Evolutionary conservation across 2,113 vertebrate species (phyloP), one percentile per base, ranked within the genome.

Genomic region (Gasterosteus nipponicus): DNA sequence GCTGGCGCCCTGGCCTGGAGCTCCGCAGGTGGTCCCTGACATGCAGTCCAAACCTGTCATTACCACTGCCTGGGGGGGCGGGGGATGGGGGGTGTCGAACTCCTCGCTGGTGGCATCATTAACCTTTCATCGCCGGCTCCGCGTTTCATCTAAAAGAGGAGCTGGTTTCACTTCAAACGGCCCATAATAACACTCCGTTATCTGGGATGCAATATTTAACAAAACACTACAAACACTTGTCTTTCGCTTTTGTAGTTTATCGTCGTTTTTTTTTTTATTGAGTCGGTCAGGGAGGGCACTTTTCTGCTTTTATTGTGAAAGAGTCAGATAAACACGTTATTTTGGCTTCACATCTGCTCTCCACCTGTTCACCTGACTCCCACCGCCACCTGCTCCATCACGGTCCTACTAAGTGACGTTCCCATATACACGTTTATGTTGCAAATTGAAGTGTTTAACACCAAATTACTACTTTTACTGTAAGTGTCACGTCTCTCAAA

Each of bases 71-170:
- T 49, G 33, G 69, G 81, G 85, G 81, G 83, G 72, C 72, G 72
- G 47, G 69, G 53, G 49, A 26, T 7, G 35, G 6, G 35, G 35
- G 33, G 35, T 2, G 35, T 38, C 6, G 35, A 38, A 62, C 75
- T 54, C 44, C 69, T 62, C 60, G 6, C 67, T 61, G 67, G 66
- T 35, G 68, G 42, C 54, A 88, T 88, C 54, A 88, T 88, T 86
- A 83, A 85, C 69, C 69, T 86, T 88, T 86, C 71, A 85, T 83
- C 79, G 84, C 70, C 65, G 66, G 31, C 72, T 58, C 71, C 2
- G 0, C 49, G 73, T 73, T 68, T 58, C 2, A 60, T 42, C 49
- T 51, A 39, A 33, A 39, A 33, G 51, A 47, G 47, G 62, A 66
- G 54, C 68, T 46, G 63, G 31, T 53, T 33, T 56, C 60, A 9